Evolutionary conservation across 2,888 invertebrate genomes (phyloP), one percentile per base, ranked within the genome.

Genomic region (Congeria kusceri): DNA sequence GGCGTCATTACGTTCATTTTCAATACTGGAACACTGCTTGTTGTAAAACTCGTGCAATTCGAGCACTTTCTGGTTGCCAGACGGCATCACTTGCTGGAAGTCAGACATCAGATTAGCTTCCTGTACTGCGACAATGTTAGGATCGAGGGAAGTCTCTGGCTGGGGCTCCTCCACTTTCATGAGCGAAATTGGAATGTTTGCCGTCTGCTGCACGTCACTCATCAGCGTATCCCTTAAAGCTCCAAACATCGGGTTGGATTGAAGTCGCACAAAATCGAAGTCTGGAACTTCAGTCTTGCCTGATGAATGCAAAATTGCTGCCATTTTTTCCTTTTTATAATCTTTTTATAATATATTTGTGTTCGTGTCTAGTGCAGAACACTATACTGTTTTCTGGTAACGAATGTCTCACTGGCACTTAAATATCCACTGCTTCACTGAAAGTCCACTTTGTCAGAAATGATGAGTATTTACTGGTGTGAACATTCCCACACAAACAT

Each of bases 61-160:
- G 0, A 77, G 46, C 13, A 91, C 89, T 81, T 86, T 87, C 4
- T 79, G 53, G 61, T 89, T 87, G 18, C 78, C 80, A 15, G 84
- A 66, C 4, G 87, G 79, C 4, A 85, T 66, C 3, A 91, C 61
- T 69, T 88, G 88, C 28, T 87, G 86, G 80, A 91, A 91, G 58
- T 91, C 91, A 0, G 89, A 88, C 75, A 88, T 89, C 9, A 91
- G 73, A 39, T 87, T 88, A 15, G 91, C 90, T 69, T 91, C 91
- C 80, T 91, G 90, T 7, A 90, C 88, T 0, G 90, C 86, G 7
- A 89, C 80, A n/a, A 85, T 47, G n/a, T 86, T 73, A 1, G 87
- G 83, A 56, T 89, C 86, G 5, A 86, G 58, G 2, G 63, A 25
- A 23, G 27, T 39, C 13, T 77, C 61, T 11, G 25, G 58, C n/a